Evolutionary conservation across 30 jellyfish, hydroid and myxozoan species (phyloP).

Genomic region (Aurelia coerulea): DNA sequence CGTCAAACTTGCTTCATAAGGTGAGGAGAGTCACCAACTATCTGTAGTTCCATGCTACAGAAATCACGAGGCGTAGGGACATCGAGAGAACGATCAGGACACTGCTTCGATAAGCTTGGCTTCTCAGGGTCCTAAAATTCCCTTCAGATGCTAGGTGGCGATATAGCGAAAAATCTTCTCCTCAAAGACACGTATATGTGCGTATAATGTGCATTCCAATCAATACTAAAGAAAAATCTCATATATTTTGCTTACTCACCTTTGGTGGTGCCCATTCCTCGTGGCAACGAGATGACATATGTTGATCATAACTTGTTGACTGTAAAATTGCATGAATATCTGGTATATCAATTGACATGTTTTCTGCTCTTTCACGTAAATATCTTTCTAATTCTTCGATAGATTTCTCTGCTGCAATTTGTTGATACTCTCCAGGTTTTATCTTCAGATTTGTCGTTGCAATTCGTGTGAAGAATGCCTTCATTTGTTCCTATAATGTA

Average conservation of each 20-base stretch:
- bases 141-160: too few species aligned
- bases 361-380: conserved; percentile 28
- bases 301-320: conserved; percentile 36
- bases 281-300: conserved; percentile 16
- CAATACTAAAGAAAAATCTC: too few species aligned
- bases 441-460: conserved; percentile 51
- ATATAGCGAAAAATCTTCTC: too few species aligned
- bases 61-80: too few species aligned
- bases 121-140: too few species aligned
- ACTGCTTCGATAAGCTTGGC: too few species aligned
- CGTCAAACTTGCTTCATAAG: too few species aligned
- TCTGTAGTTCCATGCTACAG: too few species aligned
- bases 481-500: conserved; percentile 17
- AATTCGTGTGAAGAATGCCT: conserved; percentile 28
- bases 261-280: conserved; percentile 56
- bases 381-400: conserved; percentile 28
- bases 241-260: not conserved
- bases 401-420: not conserved
- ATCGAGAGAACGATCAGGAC: too few species aligned
- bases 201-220: too few species aligned
- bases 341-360: conserved; percentile 2
- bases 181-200: too few species aligned
- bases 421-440: conserved; percentile 11
- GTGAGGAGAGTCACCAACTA: too few species aligned
- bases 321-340: conserved; percentile 22